A percentile compares a stretch with the other conserved stretches of the same genome.
Conservation (phyloP, 2,797 vertebrate genomes). For the Anomalospiza imberbis region DNA sequence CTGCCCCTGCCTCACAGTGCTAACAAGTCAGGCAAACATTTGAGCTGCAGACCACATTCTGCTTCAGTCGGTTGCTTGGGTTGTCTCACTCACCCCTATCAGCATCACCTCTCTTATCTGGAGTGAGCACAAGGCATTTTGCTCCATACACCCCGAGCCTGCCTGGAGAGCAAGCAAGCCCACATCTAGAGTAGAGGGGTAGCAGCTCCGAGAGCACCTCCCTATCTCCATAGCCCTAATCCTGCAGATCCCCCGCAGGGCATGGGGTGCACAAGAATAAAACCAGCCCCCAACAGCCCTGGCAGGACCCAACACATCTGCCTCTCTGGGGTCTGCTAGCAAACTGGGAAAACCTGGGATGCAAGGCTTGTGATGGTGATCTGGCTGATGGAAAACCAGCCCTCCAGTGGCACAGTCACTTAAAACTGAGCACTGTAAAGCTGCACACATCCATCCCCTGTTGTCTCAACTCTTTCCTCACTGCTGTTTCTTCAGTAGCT, state of each 20-base stretch:
- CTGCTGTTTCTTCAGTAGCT: neutral
- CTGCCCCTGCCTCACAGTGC: neutral
- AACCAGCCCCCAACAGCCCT: neutral
- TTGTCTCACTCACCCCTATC: conserved; percentile 1
- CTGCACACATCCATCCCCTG: neutral
- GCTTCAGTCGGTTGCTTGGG: neutral
- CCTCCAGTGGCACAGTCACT: neutral
- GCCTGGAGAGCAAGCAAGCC: neutral
- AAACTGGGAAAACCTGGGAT: neutral
- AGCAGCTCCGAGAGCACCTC: neutral
- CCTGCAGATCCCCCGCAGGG: neutral
- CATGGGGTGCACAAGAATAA: neutral
- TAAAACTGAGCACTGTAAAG: neutral
- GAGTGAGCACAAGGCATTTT: neutral
- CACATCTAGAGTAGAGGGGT: neutral
- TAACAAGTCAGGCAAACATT: neutral
- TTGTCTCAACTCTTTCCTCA: neutral
- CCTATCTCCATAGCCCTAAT: neutral
- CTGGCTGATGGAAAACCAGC: neutral
- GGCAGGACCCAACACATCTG: fast-evolving
- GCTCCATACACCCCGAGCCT: neutral
- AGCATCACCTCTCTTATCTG: conserved; percentile 44
- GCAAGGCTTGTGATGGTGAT: neutral
- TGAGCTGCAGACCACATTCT: neutral
- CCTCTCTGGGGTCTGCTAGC: neutral